A percentile compares a stretch with the other conserved stretches of the same genome.
Conservation (phyloP, 2,113 vertebrate genomes). For the Engraulis encrasicolus region DNA sequence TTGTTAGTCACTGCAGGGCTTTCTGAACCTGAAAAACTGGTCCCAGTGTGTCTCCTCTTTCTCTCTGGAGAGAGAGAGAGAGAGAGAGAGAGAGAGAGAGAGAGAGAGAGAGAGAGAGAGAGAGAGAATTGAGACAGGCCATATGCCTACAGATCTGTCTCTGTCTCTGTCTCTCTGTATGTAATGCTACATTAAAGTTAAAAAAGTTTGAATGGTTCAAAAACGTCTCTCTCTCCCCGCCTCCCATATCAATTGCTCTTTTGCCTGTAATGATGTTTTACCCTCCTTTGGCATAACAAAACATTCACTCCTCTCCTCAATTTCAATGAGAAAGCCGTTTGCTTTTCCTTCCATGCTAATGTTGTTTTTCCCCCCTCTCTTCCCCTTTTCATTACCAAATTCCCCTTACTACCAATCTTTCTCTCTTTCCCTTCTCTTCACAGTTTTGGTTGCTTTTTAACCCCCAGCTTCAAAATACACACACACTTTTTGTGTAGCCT, state of each 20-base stretch:
- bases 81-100: background rate
- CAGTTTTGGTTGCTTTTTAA: background rate
- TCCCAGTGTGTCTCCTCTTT: constrained; percentile 31
- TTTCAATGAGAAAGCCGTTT: constrained; percentile 15
- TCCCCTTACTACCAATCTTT: background rate
- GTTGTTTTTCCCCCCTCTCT: background rate
- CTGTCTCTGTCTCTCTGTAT: background rate
- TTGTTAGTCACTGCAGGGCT: constrained; percentile 42
- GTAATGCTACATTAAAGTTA: too few relatives aligned
- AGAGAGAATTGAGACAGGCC: too few relatives aligned
- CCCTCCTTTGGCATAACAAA: background rate
- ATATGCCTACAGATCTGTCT: too few relatives aligned
- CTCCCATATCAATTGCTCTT: background rate
- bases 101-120: background rate
- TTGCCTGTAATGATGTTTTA: constrained; percentile 1
- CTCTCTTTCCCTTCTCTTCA: background rate
- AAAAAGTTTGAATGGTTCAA: too few relatives aligned
- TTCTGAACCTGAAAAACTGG: constrained; percentile 60
- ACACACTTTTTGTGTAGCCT: background rate
- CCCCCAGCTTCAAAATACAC: background rate
- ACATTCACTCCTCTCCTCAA: background rate
- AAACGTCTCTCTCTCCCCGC: background rate
- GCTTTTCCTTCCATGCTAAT: constrained; percentile 10
- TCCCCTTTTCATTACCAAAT: constrained; percentile 5
- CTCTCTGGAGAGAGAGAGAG: background rate